Evolutionary conservation across 1,140 invertebrate species (phyloP).

Genomic region (Drosophila nebulosa): DNA sequence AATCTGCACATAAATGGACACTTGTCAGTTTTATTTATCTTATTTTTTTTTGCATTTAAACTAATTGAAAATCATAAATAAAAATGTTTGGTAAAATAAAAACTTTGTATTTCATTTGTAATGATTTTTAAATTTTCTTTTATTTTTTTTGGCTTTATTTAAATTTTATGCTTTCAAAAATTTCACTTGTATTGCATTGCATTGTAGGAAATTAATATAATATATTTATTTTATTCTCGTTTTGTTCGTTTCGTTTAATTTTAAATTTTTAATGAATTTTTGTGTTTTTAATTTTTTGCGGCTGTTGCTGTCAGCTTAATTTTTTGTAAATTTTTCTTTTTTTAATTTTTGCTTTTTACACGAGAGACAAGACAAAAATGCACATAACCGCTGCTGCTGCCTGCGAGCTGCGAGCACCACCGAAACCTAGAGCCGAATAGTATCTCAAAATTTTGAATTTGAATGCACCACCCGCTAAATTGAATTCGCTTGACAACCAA

Average conservation of each 20-base stretch:
- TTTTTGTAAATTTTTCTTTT: constrained; percentile 25
- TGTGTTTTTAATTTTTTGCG: constrained; percentile 19
- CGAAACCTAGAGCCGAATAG: constrained; percentile 81
- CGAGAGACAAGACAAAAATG: constrained; percentile 66
- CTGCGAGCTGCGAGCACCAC: constrained; percentile 79
- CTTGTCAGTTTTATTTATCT: constrained; percentile 41
- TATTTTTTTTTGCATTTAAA: constrained; percentile 43
- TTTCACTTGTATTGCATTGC: constrained; percentile 21
- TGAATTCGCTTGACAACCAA: no score
- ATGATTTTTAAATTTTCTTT: constrained; percentile 16
- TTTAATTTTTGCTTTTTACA: constrained; percentile 12
- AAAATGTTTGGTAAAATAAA: constrained; percentile 46
- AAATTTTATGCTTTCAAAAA: constrained; percentile 5
- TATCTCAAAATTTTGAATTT: constrained; percentile 78
- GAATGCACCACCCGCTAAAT: no score
- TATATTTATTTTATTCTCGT: constrained; percentile 24
- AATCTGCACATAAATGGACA: constrained; percentile 9
- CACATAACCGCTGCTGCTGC: constrained; percentile 68
- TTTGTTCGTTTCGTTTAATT: constrained; percentile 39
- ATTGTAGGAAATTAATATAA: constrained; percentile 27
- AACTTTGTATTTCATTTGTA: constrained; percentile 31
- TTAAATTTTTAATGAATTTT: constrained; percentile 9
- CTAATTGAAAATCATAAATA: constrained; percentile 68
- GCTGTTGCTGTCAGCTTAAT: constrained; percentile 24
- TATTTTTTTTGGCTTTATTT: not conserved